phyloP scores from a whole-genome alignment of 1,140 invertebrate genomes.

The Ladona fulva region DNA sequence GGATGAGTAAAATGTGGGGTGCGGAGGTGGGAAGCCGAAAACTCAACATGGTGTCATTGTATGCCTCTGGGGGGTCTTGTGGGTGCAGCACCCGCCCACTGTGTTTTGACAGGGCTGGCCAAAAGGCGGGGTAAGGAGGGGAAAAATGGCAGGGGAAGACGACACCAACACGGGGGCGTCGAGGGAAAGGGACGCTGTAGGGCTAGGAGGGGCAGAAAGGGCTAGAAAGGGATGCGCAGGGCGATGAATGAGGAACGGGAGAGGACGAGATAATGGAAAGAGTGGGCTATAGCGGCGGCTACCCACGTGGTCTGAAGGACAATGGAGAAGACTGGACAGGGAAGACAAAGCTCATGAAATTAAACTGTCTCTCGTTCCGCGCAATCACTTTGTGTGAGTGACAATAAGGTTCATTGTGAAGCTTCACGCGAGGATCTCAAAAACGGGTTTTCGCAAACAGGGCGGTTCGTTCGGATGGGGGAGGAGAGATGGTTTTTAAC shows the following conservation, averaged over 20 bases:
- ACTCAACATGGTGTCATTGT: slow-evolving; percentile 1
- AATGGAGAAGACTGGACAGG: not conserved
- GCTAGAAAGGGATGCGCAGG: not conserved
- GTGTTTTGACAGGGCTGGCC: slow-evolving; percentile 1
- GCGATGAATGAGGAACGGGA: not conserved
- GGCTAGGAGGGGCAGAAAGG: not conserved
- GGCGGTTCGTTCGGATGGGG: not conserved
- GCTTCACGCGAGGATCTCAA: not conserved
- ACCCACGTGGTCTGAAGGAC: not conserved
- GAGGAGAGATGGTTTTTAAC: not conserved
- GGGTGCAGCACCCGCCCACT: not conserved
- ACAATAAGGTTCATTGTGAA: not conserved
- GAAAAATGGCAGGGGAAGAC: not conserved
- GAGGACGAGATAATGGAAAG: not conserved
- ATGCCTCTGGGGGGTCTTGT: not conserved
- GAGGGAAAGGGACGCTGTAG: not conserved
- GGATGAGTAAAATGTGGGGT: not conserved
- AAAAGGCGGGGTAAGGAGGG: not conserved
- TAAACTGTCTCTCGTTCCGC: slow-evolving; percentile 1
- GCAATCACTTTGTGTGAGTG: slow-evolving; percentile 4
- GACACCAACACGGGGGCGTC: not conserved
- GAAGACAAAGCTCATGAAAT: slow-evolving; percentile 9
- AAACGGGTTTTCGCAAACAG: slow-evolving; percentile 1
- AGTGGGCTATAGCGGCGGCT: not conserved
- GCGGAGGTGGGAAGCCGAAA: not conserved